Evolutionary conservation across 2,113 vertebrate genomes (phyloP).

Genomic region (Haemorhous mexicanus): DNA sequence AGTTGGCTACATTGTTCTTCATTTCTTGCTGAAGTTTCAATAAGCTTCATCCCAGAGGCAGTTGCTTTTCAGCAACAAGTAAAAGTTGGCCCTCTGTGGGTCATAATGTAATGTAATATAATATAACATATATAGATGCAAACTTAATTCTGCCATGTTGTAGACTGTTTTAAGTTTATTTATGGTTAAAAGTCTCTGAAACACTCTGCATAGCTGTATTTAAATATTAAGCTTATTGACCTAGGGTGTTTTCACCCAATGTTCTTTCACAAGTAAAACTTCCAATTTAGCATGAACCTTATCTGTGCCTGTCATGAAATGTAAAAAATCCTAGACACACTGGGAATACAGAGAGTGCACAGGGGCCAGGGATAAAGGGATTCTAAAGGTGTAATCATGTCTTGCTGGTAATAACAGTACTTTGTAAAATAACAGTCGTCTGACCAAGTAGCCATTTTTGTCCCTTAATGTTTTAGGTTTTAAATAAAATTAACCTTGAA

Average conservation of each 20-base stretch:
- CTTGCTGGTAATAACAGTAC: background rate
- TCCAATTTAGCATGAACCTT: background rate
- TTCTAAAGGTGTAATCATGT: background rate
- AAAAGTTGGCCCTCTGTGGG: conserved; percentile 27
- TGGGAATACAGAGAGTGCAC: background rate
- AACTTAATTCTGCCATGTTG: background rate
- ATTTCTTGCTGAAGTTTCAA: background rate
- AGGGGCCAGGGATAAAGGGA: background rate
- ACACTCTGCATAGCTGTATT: background rate
- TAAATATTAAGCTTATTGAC: background rate
- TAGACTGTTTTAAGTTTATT: background rate
- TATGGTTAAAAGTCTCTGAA: background rate
- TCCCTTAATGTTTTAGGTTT: background rate
- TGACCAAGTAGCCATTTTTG: background rate
- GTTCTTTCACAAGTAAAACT: background rate
- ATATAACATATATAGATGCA: background rate
- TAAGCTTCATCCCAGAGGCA: conserved; percentile 1
- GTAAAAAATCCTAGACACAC: background rate
- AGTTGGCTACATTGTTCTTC: background rate
- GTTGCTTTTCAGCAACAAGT: conserved; percentile 23
- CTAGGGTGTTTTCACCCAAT: background rate
- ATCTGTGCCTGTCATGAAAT: background rate
- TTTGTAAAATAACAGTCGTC: background rate
- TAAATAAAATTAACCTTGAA: background rate
- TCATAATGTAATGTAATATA: background rate